Conservation (phyloP, 2,888 invertebrate species). For the Caenorhabditis sp. region DNA sequence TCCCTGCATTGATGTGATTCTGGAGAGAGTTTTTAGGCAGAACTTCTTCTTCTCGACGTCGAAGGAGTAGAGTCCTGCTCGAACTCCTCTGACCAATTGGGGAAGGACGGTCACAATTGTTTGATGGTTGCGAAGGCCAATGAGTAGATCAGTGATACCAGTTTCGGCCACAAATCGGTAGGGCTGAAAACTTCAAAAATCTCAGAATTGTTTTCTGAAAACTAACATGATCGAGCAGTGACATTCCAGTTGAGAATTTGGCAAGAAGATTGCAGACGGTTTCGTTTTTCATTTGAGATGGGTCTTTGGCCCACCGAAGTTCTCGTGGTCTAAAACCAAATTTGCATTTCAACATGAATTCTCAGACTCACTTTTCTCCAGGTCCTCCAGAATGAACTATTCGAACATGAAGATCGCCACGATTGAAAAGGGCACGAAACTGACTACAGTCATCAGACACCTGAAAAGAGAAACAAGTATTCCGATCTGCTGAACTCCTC, state of each 20-base stretch:
- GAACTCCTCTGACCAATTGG: constrained; percentile 72
- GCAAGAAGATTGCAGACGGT: constrained; percentile 52
- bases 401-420: constrained; percentile 69
- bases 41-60: constrained; percentile 72
- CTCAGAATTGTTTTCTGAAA: not conserved
- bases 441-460: constrained; percentile 64
- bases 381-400: constrained; percentile 68
- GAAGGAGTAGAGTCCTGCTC: constrained; percentile 75
- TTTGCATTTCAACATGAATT: not conserved
- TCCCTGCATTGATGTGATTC: constrained; percentile 85
- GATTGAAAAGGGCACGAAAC: constrained; percentile 62
- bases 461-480: constrained; percentile 8
- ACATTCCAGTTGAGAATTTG: constrained; percentile 64
- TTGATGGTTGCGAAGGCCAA: constrained; percentile 56
- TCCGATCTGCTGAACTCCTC: not conserved
- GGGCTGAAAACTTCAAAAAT: constrained; percentile 64
- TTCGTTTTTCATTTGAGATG: constrained; percentile 63
- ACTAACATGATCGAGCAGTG: constrained; percentile 59
- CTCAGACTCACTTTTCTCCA: constrained; percentile 54
- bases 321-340: not conserved
- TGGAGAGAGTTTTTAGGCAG: constrained; percentile 69
- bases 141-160: constrained; percentile 73
- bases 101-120: constrained; percentile 54
- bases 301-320: constrained; percentile 63
- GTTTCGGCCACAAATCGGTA: constrained; percentile 74